A percentile compares a stretch with the other conserved stretches of the same genome.
Evolutionary conservation across 2,888 invertebrate species (phyloP).

Genomic region (Chrysina gloriosa): DNA sequence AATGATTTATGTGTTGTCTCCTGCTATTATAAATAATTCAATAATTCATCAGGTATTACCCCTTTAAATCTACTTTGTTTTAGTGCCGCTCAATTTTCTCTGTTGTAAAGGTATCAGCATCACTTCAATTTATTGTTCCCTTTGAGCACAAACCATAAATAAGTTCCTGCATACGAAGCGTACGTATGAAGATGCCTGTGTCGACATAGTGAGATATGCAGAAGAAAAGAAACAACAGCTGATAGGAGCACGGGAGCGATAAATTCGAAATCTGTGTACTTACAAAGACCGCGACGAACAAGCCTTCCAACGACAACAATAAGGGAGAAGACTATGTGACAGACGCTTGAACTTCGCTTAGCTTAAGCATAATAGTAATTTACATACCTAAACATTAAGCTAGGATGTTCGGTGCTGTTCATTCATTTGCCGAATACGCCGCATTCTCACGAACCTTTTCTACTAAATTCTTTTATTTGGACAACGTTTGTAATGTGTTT

Average conservation of each 20-base stretch:
- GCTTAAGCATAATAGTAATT: conserved; percentile 4
- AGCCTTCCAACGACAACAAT: neutral
- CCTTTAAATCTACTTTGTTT: too few species aligned
- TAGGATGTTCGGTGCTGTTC: neutral
- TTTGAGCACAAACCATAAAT: neutral
- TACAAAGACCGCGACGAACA: conserved; percentile 9
- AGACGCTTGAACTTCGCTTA: conserved; percentile 5
- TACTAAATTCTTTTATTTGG: conserved; percentile 15
- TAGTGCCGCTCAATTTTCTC: too few species aligned
- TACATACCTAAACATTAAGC: conserved; percentile 10
- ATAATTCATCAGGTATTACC: too few species aligned
- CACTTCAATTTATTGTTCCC: neutral
- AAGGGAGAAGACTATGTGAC: neutral
- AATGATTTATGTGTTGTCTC: too few species aligned
- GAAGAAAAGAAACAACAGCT: conserved; percentile 21
- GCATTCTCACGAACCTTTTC: conserved; percentile 18
- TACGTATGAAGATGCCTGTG: neutral
- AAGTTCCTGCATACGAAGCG: neutral
- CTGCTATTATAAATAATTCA: too few species aligned
- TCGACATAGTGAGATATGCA: neutral
- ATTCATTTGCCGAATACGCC: conserved; percentile 14
- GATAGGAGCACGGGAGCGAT: neutral
- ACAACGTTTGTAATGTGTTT: neutral
- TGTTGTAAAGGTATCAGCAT: too few species aligned
- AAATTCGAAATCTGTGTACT: conserved; percentile 13